phyloP scores from a whole-genome alignment of 2,113 vertebrate species.

The Vidua chalybeata region DNA sequence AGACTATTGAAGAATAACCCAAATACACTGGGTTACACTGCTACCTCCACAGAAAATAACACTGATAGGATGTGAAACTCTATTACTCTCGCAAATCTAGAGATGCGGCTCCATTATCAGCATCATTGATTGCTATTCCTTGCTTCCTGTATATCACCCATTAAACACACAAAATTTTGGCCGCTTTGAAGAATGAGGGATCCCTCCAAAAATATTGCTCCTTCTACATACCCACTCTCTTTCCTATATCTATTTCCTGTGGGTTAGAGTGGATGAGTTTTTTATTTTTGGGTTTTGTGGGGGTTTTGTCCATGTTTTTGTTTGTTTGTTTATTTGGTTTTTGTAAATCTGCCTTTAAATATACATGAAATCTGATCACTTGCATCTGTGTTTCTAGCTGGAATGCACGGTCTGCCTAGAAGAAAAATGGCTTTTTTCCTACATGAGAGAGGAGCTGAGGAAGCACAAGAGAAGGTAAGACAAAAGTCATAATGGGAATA shows the following conservation, averaged over 20 bases:
- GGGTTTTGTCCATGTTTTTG: not conserved
- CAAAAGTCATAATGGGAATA: not conserved
- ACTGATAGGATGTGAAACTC: not conserved
- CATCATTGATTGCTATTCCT: not conserved
- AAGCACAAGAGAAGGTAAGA: not conserved
- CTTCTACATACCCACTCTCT: not conserved
- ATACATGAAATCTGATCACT: not conserved
- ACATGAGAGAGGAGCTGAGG: not conserved
- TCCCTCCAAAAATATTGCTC: not conserved
- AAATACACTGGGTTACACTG: not conserved
- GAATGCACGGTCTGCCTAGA: not conserved
- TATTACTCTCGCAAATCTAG: not conserved
- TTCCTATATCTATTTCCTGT: not conserved
- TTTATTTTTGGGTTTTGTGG: not conserved
- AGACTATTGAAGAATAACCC: not conserved
- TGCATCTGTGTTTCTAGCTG: not conserved
- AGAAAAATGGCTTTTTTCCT: not conserved
- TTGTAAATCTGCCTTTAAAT: not conserved
- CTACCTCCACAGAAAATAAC: not conserved
- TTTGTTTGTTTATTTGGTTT: not conserved
- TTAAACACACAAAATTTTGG: not conserved
- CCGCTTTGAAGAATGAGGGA: not conserved
- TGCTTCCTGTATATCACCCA: not conserved
- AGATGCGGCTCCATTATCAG: not conserved
- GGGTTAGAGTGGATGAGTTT: fast-evolving